phyloP scores from a whole-genome alignment of 2,888 invertebrate genomes.

The Drosophila falleni region DNA sequence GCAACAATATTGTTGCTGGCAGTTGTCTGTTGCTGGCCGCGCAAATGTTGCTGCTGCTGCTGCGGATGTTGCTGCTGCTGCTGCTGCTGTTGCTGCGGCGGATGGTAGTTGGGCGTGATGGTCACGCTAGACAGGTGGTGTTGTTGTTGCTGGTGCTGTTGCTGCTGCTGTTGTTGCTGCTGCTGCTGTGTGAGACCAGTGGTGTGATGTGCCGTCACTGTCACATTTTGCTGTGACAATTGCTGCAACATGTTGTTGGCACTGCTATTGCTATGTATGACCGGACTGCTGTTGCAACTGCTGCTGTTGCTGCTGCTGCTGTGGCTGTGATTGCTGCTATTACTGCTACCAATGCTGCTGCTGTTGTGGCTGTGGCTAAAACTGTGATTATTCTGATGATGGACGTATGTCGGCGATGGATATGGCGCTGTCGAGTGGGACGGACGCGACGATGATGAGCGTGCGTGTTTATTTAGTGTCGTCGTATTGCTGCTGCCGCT shows the following conservation, averaged over 20 bases:
- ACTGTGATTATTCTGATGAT: slow-evolving; percentile 80
- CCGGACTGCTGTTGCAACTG: slow-evolving; percentile 81
- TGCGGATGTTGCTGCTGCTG: slow-evolving; percentile 52
- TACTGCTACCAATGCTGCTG: slow-evolving; percentile 54
- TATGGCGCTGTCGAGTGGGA: slow-evolving; percentile 86
- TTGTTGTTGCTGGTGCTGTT: slow-evolving; percentile 54
- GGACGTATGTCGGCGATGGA: slow-evolving; percentile 85
- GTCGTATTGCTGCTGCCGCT: slow-evolving; percentile 56
- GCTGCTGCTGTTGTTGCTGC: slow-evolving; percentile 48
- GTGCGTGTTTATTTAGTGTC: slow-evolving; percentile 89
- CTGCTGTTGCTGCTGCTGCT: slow-evolving; percentile 73
- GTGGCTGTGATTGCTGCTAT: slow-evolving; percentile 61
- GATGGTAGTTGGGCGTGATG: slow-evolving; percentile 82
- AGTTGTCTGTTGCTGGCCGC: slow-evolving; percentile 73
- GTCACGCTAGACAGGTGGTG: slow-evolving; percentile 79
- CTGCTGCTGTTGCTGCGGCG: slow-evolving; percentile 63
- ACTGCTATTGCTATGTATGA: slow-evolving; percentile 78
- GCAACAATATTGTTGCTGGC: slow-evolving; percentile 85
- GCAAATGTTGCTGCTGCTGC: slow-evolving; percentile 76
- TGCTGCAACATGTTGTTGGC: slow-evolving; percentile 84
- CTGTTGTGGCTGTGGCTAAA: slow-evolving; percentile 39
- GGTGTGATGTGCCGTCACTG: slow-evolving; percentile 82
- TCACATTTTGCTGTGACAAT: slow-evolving; percentile 83
- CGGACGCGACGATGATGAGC: slow-evolving; percentile 89
- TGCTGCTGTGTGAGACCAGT: slow-evolving; percentile 53